Evolutionary conservation across 2,888 invertebrate genomes (phyloP), one percentile per base, ranked within the genome.

Genomic region (Choristoneura rosaceana): DNA sequence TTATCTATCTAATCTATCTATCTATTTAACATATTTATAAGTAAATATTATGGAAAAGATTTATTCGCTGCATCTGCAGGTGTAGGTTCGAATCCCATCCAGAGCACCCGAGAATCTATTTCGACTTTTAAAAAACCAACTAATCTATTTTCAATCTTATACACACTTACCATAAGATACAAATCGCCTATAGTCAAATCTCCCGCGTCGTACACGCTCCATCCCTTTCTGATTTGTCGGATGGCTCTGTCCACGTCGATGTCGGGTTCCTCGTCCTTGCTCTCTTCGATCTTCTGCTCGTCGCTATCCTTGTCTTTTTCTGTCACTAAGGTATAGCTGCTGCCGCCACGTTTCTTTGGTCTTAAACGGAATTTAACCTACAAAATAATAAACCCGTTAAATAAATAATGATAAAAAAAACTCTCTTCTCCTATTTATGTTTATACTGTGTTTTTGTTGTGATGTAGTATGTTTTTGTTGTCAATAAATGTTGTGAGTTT

Each of bases 111-210:
- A 25, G 2, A 25, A 25, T 25, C 25, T 25, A 25, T 25, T 25
- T 25, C 25, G 25, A 25, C 25, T 25, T 25, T 25, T 25, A 25
- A 25, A 25, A 25, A 41, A 41, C 41, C 8, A 41, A 41, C 8
- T 10, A 9, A 41, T 9, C 41, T 9, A 41, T 45, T 45, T 12
- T 45, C 0, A 47, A n/a, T 5, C 5, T 47, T 14, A 47, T 7
- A 2, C n/a, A 47, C 3, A 55, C 71, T 67, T 25, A 97, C 97
- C 96, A 98, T 98, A 64, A 99, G 94, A 90, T 98, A 98, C 70
- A 99, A 90, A 90, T 99, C 98, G 0, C 98, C 98, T 43, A 99
- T 95, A 4, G 98, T 98, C 58, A 98, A 95, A 45, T 97, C 96
- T 8, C 97, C 97, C 0, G 97, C 96, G 83, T 96, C 97, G 15